phyloP scores from a whole-genome alignment of 2,797 vertebrate genomes.

The Sebastes vulpes region DNA sequence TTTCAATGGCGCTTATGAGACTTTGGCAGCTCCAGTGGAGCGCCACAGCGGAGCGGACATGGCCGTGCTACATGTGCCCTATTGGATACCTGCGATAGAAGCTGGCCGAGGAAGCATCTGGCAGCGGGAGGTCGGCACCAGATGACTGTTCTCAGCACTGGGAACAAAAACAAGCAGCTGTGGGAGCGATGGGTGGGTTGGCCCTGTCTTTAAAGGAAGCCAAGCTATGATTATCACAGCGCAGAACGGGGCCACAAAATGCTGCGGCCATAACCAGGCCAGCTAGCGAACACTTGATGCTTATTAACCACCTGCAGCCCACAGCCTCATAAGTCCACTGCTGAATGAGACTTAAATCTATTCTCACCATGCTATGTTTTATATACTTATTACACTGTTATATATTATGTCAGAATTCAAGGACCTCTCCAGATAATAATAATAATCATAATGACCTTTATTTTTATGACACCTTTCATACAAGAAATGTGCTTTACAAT shows the following conservation, averaged over 20 bases:
- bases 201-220: slow-evolving; percentile 60
- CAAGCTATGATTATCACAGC: slow-evolving; percentile 75
- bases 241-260: slow-evolving; percentile 30
- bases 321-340: neutral
- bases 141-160: slow-evolving; percentile 51
- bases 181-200: slow-evolving; percentile 44
- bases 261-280: slow-evolving; percentile 41
- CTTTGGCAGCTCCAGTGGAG: neutral
- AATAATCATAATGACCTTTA: neutral
- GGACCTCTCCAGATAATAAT: neutral
- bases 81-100: slow-evolving; percentile 56
- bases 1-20: neutral
- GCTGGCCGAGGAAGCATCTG: slow-evolving; percentile 59
- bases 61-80: neutral
- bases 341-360: neutral
- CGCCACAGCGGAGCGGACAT: neutral
- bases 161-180: slow-evolving; percentile 75
- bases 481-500: neutral
- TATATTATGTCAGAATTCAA: neutral
- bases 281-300: slow-evolving; percentile 39
- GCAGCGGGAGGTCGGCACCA: slow-evolving; percentile 47
- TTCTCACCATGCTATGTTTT: neutral
- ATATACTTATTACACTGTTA: neutral
- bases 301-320: slow-evolving; percentile 51
- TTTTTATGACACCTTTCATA: neutral